Evolutionary conservation across 2,888 invertebrate genomes (phyloP), one percentile per base, ranked within the genome.

Genomic region (Listrodromus nycthemerus): DNA sequence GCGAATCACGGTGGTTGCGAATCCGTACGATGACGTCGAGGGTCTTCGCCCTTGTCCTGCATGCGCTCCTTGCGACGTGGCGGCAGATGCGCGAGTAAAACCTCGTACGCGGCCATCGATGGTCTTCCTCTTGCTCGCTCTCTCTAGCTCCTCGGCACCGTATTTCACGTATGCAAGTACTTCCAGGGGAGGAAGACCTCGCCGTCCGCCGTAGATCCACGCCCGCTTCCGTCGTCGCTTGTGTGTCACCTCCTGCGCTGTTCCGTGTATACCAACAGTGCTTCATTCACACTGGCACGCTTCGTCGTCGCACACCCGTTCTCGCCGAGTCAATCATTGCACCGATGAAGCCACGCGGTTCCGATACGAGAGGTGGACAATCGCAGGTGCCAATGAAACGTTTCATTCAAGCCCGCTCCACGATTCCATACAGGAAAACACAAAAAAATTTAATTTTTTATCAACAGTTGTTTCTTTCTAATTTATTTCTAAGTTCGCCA

Each of bases 181-280:
- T 80, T 83, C 83, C 75, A 71, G 66, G 83, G 83, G 83, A 83
- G 76, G 83, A 83, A 83, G 83, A 83, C 83, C 80, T 76, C 83
- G 50, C 21, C n/a, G 16, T 66, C 71, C 37, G 61, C 80, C 33
- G 45, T 33, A 75, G 24, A 7, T 6, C 33, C 13, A 21, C 58
- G 10, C 30, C n/a, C 27, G 19, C 6, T 19, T 50, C 27, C 48
- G 27, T 63, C 63, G 63, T n/a, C 33, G 58, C 33, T 50, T 21
- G 19, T 33, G n/a, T 73, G 27, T 61, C 27, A 16, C 58, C 58
- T 61, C 30, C 27, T 30, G 27, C 58, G 16, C 58, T 27, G 30
- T 27, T 30, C 58, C 50, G 50, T 50, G 30, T 61, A 30, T 61
- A 5, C 27, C 27, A 1, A 24, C 24, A 30, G 58, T 61, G 30